These are phyloP conservation scores for Thalassarche chlororhynchos DNA, from an alignment of 2,113 vertebrate genomes.

Conservation along the genomic window DNA sequence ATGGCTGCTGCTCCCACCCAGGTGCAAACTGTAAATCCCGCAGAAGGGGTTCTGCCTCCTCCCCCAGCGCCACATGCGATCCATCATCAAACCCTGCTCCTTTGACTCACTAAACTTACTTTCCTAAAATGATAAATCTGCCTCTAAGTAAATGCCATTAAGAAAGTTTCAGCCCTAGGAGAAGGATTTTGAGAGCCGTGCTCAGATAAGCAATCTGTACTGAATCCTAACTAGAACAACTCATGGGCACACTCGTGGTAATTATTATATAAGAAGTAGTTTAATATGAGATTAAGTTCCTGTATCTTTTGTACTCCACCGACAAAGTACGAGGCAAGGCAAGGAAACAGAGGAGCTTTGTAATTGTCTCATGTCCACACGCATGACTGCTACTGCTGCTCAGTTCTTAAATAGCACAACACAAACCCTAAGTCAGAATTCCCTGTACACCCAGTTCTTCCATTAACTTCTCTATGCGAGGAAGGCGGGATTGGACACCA, in stretches of 20 bases:
- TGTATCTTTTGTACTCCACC: background rate
- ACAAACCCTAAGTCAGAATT: background rate
- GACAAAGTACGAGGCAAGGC: background rate
- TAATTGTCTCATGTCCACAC: background rate
- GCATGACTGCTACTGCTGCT: background rate
- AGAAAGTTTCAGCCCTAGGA: background rate
- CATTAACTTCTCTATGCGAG: background rate
- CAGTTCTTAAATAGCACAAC: background rate
- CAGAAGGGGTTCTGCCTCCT: background rate
- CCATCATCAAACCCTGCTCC: background rate
- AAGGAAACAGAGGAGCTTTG: background rate
- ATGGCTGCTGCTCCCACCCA: background rate
- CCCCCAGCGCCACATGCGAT: accelerated
- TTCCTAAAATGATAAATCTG: background rate
- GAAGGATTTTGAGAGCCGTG: background rate
- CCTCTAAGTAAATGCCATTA: background rate
- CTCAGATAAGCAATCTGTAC: background rate
- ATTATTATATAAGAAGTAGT: background rate
- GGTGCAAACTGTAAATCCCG: background rate
- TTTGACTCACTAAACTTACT: background rate
- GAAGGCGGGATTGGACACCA: background rate
- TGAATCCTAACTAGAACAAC: background rate
- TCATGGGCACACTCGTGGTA: background rate
- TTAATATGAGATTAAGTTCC: constrained; percentile 7
- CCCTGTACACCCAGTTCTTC: background rate